phyloP scores from a whole-genome alignment of 1,140 invertebrate genomes.

The Caenorhabditis inopinata region DNA sequence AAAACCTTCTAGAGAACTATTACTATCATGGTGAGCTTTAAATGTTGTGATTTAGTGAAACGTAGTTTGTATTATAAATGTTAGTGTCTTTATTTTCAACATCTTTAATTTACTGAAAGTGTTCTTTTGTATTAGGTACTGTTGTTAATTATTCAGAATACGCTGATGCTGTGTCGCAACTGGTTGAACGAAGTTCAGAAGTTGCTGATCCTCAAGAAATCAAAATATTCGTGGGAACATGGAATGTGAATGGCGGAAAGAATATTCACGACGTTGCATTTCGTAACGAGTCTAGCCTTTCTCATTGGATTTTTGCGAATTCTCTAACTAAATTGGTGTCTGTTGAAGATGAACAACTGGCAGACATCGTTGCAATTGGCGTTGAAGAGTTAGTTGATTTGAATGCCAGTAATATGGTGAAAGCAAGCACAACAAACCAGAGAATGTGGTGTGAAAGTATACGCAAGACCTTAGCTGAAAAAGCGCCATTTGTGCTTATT shows the following conservation, averaged over 20 bases:
- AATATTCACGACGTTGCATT: conserved; percentile 83
- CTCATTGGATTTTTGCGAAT: conserved; percentile 87
- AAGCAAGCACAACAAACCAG: conserved; percentile 91
- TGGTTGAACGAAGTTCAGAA: conserved; percentile 76
- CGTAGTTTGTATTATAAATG: conserved; percentile 24
- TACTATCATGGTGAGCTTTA: conserved; percentile 57
- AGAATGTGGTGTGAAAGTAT: conserved; percentile 91
- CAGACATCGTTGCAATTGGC: conserved; percentile 85
- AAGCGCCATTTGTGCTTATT: conserved; percentile 81
- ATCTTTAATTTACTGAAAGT: too few species aligned
- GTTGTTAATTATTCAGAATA: conserved; percentile 65
- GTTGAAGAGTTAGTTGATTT: conserved; percentile 99
- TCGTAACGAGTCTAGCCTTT: conserved; percentile 81
- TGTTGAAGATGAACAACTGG: conserved; percentile 49
- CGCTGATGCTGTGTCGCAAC: conserved; percentile 67
- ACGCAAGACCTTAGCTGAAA: conserved; percentile 75
- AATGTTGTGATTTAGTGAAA: conserved; percentile 15
- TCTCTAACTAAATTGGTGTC: conserved; percentile 29
- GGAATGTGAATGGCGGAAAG: conserved; percentile 98
- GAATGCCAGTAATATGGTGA: conserved; percentile 96
- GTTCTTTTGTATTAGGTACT: too few species aligned
- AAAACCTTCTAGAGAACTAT: conserved; percentile 51
- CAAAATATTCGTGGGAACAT: conserved; percentile 84
- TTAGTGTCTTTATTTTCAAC: conserved; percentile 24
- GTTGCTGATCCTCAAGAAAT: conserved; percentile 77